A percentile compares a stretch with the other conserved stretches of the same genome.
These are phyloP conservation scores for Stenodema calcarata DNA, from an alignment of 2,888 invertebrate genomes.

Conservation along the genomic window DNA sequence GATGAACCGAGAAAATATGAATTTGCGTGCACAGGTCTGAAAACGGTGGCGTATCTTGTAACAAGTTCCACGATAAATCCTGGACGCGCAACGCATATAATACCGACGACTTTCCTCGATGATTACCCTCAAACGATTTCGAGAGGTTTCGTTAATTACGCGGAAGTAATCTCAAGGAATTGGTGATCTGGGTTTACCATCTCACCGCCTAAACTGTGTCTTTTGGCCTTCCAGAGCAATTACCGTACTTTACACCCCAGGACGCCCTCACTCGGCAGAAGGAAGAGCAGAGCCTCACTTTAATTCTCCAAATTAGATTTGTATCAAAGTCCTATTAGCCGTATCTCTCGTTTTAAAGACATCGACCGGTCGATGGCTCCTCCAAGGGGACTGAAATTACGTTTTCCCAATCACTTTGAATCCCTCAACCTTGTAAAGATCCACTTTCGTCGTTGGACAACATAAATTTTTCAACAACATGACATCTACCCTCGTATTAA, in stretches of 20 bases:
- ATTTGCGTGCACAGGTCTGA: too few species aligned
- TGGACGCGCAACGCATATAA: too few species aligned
- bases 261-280: background rate
- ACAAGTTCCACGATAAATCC: too few species aligned
- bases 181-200: background rate
- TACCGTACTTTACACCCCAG: conserved; percentile 4
- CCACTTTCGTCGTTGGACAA: background rate
- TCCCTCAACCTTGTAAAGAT: background rate
- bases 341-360: conserved; percentile 1
- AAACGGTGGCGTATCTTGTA: too few species aligned
- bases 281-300: background rate
- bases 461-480: background rate
- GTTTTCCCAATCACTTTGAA: background rate
- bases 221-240: conserved; percentile 3
- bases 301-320: conserved; percentile 28
- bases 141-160: background rate
- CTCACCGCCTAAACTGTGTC: background rate
- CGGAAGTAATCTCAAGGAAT: background rate
- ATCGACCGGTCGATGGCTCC: background rate
- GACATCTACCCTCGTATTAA: too few species aligned
- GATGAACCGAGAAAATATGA: too few species aligned
- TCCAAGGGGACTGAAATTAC: background rate
- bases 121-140: too few species aligned
- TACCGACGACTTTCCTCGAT: too few species aligned
- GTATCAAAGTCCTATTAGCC: conserved; percentile 30